Percentiles rank a stretch among this genome's conserved stretches.
These are phyloP conservation scores for Drosophila fulvimacula DNA, from an alignment of 2,888 invertebrate genomes.

Conservation along the genomic window DNA sequence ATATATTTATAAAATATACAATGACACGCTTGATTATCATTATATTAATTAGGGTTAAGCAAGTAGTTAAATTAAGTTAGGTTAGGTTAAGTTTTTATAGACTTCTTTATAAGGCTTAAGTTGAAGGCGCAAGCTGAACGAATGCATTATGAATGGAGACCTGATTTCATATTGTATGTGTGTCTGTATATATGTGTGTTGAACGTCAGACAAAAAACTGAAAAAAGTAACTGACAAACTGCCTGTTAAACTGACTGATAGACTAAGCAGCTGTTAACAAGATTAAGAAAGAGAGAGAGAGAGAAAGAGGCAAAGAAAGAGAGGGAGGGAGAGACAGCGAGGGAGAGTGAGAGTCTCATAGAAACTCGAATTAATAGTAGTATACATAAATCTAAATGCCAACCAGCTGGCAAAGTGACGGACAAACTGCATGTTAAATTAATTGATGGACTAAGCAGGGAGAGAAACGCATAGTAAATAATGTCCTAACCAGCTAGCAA, in stretches of 20 bases:
- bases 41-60: not conserved
- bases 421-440: slow-evolving; percentile 6
- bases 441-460: slow-evolving; percentile 14
- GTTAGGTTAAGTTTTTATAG: slow-evolving; percentile 12
- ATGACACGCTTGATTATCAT: slow-evolving; percentile 57
- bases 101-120: slow-evolving; percentile 3
- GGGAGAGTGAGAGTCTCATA: not conserved
- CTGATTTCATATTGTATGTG: not conserved
- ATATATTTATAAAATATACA: slow-evolving; percentile 57
- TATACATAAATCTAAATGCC: not conserved
- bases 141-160: not conserved
- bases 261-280: not conserved
- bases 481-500: not conserved
- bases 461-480: not conserved
- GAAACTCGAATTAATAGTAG: slow-evolving; percentile 28
- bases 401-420: slow-evolving; percentile 1
- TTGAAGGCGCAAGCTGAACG: slow-evolving; percentile 4
- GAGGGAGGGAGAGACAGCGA: not conserved
- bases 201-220: not conserved
- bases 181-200: not conserved
- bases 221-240: slow-evolving; percentile 8
- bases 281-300: not conserved
- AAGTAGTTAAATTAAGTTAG: slow-evolving; percentile 16
- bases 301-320: not conserved
- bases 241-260: slow-evolving; percentile 3